Conservation (phyloP, 2,797 vertebrate species). For the Thaleichthys pacificus region DNA sequence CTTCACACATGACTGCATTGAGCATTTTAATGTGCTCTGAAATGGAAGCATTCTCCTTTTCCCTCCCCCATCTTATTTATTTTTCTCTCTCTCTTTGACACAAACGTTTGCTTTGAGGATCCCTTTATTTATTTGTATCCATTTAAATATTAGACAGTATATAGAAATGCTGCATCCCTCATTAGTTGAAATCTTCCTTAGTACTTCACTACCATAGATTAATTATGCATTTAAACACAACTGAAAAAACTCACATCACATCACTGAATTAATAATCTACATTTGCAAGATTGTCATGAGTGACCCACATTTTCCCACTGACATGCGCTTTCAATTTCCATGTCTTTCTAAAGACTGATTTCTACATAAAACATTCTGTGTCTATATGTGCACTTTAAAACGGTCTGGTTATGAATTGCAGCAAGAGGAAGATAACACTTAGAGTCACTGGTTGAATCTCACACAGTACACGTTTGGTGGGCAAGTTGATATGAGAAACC, state of each 20-base stretch:
- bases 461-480: neutral
- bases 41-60: neutral
- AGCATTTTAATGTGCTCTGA: neutral
- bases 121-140: neutral
- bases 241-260: constrained; percentile 41
- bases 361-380: constrained; percentile 23
- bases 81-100: neutral
- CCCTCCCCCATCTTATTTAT: too few relatives aligned
- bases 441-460: neutral
- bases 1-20: neutral
- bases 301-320: constrained; percentile 42
- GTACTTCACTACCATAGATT: constrained; percentile 46
- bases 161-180: constrained; percentile 44
- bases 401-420: too few relatives aligned
- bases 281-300: constrained; percentile 46
- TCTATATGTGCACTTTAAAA: neutral
- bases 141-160: constrained; percentile 32
- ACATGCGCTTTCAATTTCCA: constrained; percentile 40
- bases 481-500: neutral
- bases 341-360: constrained; percentile 21
- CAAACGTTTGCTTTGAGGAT: neutral
- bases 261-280: constrained; percentile 59
- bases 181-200: constrained; percentile 34
- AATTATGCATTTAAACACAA: constrained; percentile 61
- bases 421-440: neutral